These are phyloP conservation scores for Muscidifurax raptorellus DNA, from an alignment of 1,140 invertebrate genomes.

Conservation along the genomic window DNA sequence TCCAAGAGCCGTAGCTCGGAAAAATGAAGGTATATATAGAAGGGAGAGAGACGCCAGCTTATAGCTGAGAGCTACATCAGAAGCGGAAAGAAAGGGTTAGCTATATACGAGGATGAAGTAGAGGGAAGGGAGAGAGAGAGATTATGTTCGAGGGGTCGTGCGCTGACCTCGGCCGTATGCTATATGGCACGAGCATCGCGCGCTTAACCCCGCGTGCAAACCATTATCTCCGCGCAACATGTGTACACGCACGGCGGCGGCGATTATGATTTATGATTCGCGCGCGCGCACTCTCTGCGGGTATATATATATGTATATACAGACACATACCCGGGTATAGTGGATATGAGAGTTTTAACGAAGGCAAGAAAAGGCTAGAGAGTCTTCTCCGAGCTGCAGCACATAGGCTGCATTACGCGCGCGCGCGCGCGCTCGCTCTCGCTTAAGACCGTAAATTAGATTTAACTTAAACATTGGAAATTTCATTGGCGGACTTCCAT, in stretches of 20 bases:
- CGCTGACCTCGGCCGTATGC: conserved; percentile 59
- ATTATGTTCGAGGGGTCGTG: conserved; percentile 59
- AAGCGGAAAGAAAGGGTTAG: conserved; percentile 39
- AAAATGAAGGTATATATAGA: not conserved
- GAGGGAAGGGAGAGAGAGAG: conserved; percentile 15
- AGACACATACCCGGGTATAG: not conserved
- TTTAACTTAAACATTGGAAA: conserved; percentile 59
- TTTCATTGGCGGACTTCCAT: conserved; percentile 51
- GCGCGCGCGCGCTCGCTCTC: not conserved
- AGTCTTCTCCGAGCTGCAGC: not conserved
- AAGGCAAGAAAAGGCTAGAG: conserved; percentile 25
- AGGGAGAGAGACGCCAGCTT: conserved; percentile 4
- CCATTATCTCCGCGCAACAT: conserved; percentile 60
- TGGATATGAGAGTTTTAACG: conserved; percentile 30
- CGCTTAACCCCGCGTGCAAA: conserved; percentile 54
- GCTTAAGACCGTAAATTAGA: conserved; percentile 58
- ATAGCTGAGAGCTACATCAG: too few species aligned
- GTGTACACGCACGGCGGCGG: conserved; percentile 49
- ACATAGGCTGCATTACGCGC: conserved; percentile 2
- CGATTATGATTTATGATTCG: conserved; percentile 61
- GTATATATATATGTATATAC: not conserved
- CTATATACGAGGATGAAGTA: conserved; percentile 1
- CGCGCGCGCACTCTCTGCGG: not conserved
- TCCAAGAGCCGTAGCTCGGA: not conserved
- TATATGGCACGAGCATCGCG: not conserved